Percentiles rank a stretch among this genome's conserved stretches.
Conservation (phyloP, 2,888 invertebrate species). For the Ditula angustiorana region DNA sequence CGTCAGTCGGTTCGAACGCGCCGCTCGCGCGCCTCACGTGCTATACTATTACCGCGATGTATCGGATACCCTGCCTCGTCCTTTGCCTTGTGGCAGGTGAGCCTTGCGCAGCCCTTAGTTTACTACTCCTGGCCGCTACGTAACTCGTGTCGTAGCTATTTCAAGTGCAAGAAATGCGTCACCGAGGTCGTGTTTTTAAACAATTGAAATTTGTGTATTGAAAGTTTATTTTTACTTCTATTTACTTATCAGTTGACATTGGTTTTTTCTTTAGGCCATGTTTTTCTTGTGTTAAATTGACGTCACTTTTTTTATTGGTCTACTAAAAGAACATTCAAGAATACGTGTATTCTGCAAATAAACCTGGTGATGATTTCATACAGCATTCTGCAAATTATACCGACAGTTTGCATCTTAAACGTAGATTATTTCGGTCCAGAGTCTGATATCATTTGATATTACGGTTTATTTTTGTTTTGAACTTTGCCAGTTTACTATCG, state of each 20-base stretch:
- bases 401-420: background rate
- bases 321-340: constrained; percentile 1
- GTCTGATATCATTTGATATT: background rate
- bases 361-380: constrained; percentile 23
- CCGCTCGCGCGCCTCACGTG: constrained; percentile 44
- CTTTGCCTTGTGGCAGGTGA: constrained; percentile 72
- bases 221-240: background rate
- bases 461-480: constrained; percentile 6
- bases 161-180: background rate
- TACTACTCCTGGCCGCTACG: background rate
- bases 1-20: constrained; percentile 43
- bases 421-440: background rate
- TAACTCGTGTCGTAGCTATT: background rate
- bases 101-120: constrained; percentile 33
- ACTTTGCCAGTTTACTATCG: constrained; percentile 26
- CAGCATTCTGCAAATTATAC: constrained; percentile 6
- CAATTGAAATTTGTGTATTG: background rate
- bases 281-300: background rate
- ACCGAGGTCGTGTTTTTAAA: background rate
- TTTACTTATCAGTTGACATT: background rate
- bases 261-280: background rate
- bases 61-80: constrained; percentile 56
- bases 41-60: constrained; percentile 49
- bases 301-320: background rate
- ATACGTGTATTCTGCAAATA: constrained; percentile 10